phyloP scores from a whole-genome alignment of 2,797 vertebrate genomes.

The Sternarchorhynchus goeldii region DNA sequence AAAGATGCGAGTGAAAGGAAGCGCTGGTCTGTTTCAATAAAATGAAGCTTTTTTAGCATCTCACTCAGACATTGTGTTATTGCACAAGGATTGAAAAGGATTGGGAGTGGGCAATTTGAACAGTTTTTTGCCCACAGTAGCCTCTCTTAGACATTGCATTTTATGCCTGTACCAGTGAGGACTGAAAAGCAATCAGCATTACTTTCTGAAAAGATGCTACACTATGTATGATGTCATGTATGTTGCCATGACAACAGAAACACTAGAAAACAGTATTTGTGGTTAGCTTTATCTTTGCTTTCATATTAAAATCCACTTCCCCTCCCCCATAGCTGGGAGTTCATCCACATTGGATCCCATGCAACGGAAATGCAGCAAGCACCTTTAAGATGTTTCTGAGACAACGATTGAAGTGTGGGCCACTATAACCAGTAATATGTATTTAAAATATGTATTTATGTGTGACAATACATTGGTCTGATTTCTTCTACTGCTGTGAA shows the following conservation, averaged over 20 bases:
- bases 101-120: no score
- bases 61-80: background rate
- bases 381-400: background rate
- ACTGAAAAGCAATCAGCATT: slow-evolving; percentile 33
- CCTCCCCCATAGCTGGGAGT: no score
- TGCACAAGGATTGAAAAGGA: background rate
- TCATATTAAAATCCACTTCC: background rate
- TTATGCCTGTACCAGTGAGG: background rate
- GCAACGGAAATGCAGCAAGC: no score
- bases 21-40: background rate
- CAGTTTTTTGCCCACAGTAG: background rate
- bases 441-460: no score
- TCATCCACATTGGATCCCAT: no score
- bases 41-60: background rate
- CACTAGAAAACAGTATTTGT: background rate
- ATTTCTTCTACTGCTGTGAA: no score
- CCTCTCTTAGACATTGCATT: slow-evolving; percentile 35
- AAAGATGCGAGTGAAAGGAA: no score
- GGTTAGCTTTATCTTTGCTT: background rate
- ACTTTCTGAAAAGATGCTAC: slow-evolving; percentile 13
- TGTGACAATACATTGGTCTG: no score
- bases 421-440: no score
- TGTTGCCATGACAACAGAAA: slow-evolving; percentile 35
- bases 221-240: slow-evolving; percentile 40
- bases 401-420: no score